Evolutionary conservation across 2,797 vertebrate genomes (phyloP).

Genomic region (Acanthurus lineatus): DNA sequence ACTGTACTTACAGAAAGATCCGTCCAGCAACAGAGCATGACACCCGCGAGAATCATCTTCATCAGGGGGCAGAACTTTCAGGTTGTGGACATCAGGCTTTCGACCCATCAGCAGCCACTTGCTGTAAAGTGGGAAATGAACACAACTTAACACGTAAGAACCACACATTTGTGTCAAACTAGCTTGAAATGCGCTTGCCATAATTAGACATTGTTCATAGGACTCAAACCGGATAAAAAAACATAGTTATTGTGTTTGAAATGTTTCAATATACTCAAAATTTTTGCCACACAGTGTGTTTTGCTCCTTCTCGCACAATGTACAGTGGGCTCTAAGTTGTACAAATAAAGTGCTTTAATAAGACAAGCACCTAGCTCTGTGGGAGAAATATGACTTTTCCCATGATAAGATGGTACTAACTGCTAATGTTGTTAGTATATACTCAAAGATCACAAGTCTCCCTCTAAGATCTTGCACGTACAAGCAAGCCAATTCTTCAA

Average conservation of each 20-base stretch:
- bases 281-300: background rate
- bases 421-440: no score
- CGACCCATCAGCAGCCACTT: conserved; percentile 40
- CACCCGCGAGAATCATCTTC: background rate
- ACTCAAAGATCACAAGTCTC: no score
- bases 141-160: conserved; percentile 13
- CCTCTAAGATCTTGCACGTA: no score
- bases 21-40: background rate
- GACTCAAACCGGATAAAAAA: background rate
- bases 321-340: background rate
- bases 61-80: background rate
- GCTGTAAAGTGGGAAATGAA: conserved; percentile 22
- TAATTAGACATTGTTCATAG: background rate
- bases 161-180: background rate
- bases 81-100: conserved; percentile 25
- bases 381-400: no score
- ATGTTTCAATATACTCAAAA: background rate
- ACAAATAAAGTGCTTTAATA: background rate
- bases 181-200: background rate
- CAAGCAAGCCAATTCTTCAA: no score
- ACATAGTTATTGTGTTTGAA: no score
- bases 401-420: no score
- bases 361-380: background rate
- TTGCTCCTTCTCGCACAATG: background rate
- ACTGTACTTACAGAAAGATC: conserved; percentile 10